Conservation (phyloP, 1,140 invertebrate species). For the Linepithema humile region DNA sequence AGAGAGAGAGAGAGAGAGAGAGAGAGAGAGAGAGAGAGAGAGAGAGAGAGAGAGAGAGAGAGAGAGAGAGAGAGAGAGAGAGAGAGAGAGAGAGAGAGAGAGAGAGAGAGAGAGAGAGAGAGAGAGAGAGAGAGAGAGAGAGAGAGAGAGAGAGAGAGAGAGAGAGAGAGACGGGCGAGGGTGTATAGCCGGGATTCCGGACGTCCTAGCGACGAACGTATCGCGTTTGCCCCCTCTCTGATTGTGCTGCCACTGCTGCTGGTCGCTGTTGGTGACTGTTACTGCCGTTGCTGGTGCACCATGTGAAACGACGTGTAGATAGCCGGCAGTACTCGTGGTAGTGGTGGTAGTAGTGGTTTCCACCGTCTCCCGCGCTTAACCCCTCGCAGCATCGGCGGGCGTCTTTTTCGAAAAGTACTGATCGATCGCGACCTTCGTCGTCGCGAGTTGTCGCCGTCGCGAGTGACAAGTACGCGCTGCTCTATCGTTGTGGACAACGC, state of each 20-base stretch:
- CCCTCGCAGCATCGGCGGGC: background rate
- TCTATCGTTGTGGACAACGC: background rate
- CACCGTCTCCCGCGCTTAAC: conserved; percentile 1
- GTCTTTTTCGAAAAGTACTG: conserved; percentile 58
- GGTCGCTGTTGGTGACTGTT: background rate
- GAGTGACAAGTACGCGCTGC: conserved; percentile 11
- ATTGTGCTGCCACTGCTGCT: conserved; percentile 38
- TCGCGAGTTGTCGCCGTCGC: conserved; percentile 44
- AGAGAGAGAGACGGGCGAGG: background rate
- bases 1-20: conserved; percentile 46
- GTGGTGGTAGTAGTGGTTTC: conserved; percentile 18
- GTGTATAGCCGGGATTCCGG: conserved; percentile 59
- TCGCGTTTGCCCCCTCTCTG: conserved; percentile 52
- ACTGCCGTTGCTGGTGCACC: conserved; percentile 32
- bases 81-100: background rate
- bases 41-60: background rate
- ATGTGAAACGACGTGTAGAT: conserved; percentile 56
- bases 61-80: conserved; percentile 41
- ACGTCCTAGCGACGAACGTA: conserved; percentile 51
- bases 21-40: background rate
- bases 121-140: conserved; percentile 36
- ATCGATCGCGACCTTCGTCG: conserved; percentile 62
- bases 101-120: background rate
- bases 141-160: background rate
- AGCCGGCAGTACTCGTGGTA: background rate